These are phyloP conservation scores for Valencia hispanica DNA, from an alignment of 2,797 vertebrate genomes.

Conservation along the genomic window DNA sequence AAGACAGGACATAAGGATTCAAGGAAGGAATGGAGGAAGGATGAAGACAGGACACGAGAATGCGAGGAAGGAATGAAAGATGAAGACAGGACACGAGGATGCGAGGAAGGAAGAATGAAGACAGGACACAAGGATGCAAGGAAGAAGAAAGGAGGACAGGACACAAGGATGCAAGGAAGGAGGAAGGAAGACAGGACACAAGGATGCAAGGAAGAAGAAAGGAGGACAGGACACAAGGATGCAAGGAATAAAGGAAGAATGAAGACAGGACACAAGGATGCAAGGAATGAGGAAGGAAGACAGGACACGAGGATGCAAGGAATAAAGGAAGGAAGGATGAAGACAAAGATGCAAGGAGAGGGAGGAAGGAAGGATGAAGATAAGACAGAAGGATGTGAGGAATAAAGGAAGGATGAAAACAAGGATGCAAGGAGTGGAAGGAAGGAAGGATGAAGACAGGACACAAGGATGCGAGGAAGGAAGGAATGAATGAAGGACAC, in stretches of 20 bases:
- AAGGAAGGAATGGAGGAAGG: background rate
- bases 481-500: background rate
- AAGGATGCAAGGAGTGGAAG: too few species aligned
- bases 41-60: background rate
- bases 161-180: too few species aligned
- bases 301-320: background rate
- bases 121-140: too few species aligned
- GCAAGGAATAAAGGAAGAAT: background rate
- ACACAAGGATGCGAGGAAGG: background rate
- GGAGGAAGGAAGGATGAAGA: too few species aligned
- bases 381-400: too few species aligned
- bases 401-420: background rate
- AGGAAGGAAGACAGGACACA: background rate
- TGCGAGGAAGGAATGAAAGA: too few species aligned
- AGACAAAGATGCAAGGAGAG: too few species aligned
- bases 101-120: background rate
- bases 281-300: background rate
- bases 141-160: too few species aligned
- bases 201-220: background rate
- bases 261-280: background rate
- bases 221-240: background rate
- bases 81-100: too few species aligned
- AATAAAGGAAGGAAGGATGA: background rate
- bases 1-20: background rate
- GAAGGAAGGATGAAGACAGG: background rate